Evolutionary conservation across 2,888 invertebrate genomes (phyloP).

Genomic region (Schrankia costaestrigalis): DNA sequence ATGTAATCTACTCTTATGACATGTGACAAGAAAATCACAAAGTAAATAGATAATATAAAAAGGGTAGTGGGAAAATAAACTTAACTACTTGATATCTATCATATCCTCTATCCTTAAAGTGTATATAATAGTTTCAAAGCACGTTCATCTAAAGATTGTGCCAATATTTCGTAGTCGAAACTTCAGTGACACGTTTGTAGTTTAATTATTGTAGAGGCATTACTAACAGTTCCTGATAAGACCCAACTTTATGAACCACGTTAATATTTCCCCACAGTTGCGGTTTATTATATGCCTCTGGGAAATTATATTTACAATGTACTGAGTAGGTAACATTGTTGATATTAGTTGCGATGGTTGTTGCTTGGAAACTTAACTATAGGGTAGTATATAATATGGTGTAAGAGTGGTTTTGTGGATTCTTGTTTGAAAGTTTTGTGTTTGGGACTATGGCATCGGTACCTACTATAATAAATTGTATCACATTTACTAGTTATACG

Average conservation of each 20-base stretch:
- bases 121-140: constrained; percentile 3
- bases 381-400: no score
- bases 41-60: no score
- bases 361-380: constrained; percentile 4
- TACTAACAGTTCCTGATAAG: constrained; percentile 36
- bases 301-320: constrained; percentile 39
- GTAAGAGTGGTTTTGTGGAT: no score
- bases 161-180: constrained; percentile 9
- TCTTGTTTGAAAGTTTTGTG: neutral
- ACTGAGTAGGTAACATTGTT: constrained; percentile 10
- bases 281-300: constrained; percentile 33
- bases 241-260: constrained; percentile 33
- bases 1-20: no score
- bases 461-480: no score
- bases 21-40: no score
- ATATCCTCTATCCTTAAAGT: neutral
- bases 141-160: constrained; percentile 1
- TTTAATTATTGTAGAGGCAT: constrained; percentile 28
- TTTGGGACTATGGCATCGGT: no score
- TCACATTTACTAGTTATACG: no score
- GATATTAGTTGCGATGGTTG: constrained; percentile 28
- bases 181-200: constrained; percentile 10
- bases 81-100: no score
- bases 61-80: no score
- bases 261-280: constrained; percentile 32